Evolutionary conservation across 2,797 vertebrate genomes (phyloP), one percentile per base, ranked within the genome.

Genomic region (Amazona finschi): DNA sequence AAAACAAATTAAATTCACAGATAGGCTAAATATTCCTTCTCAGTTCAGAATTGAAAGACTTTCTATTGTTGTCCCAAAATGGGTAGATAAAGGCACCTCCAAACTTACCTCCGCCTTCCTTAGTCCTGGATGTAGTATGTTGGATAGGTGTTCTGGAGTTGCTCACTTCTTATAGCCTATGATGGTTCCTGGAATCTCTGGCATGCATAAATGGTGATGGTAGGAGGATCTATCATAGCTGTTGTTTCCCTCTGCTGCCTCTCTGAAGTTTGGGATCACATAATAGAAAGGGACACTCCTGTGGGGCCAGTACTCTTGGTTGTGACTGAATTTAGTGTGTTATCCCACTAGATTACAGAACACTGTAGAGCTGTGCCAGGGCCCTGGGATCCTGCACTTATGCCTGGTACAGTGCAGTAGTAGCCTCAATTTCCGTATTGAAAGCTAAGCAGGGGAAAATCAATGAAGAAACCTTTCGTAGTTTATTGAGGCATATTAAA

Each of bases 391-490:
- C n/a, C 66, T 47, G 30, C 3, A 1, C 50, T 43, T 53, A 28
- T 3, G 3, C 16, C 53, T 0, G 0, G 20, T 33, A 47, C 4
- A 11, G 31, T n/a, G 39, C 33, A 61, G 27, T 6, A 4, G 13
- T 46, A 38, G 18, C 69, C 69, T 87, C n/a, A 5, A 1, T 14
- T 76, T 76, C 55, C 39, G 55, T 12, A 18, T 4, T 31, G 43
- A 66, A 87, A 70, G 24, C 19, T 11, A 66, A 87, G 71, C 31
- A 55, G 21, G 28, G 15, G 20, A 27, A 78, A 81, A 82, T 39
- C 22, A 1, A 12, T 17, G 17, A 87, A 57, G 53, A 88, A 76
- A 58, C 4, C 6, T 79, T 33, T 38, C 11, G 1, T 8, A 5
- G 4, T 69, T 75, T 61, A 22, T 47, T 41, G 20, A 58, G n/a